phyloP scores from a whole-genome alignment of 2,113 vertebrate species.

The Enhydra lutris region DNA sequence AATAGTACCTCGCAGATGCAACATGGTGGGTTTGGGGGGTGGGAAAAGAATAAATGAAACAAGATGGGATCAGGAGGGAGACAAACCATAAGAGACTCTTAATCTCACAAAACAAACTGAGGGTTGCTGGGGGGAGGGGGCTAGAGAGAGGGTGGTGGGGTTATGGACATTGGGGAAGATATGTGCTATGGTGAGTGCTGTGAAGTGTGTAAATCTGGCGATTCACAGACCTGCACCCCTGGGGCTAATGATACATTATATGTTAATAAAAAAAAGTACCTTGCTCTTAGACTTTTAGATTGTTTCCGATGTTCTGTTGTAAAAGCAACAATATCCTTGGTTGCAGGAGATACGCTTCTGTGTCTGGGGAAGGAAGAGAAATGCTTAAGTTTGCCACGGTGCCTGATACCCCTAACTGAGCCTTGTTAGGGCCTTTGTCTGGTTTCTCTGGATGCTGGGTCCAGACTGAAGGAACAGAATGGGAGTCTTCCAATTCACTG shows the following conservation, averaged over 20 bases:
- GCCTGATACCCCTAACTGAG: background rate
- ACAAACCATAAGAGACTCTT: too few relatives aligned
- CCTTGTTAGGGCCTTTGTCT: background rate
- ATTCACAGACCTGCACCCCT: too few relatives aligned
- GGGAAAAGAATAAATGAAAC: too few relatives aligned
- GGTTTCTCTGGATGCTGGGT: background rate
- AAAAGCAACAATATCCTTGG: background rate
- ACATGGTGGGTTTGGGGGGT: too few relatives aligned
- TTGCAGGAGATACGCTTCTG: background rate
- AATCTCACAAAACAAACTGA: too few relatives aligned
- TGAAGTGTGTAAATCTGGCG: too few relatives aligned
- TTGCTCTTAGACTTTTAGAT: background rate
- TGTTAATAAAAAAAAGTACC: background rate
- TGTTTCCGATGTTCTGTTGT: background rate
- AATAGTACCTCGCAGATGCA: background rate
- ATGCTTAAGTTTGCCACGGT: background rate
- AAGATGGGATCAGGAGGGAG: too few relatives aligned
- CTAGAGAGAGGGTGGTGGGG: too few relatives aligned
- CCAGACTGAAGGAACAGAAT: background rate
- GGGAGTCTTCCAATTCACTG: background rate
- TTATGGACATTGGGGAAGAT: too few relatives aligned
- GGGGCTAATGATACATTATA: too few relatives aligned
- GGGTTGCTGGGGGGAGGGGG: too few relatives aligned
- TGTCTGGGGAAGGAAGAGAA: background rate
- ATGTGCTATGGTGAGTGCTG: too few relatives aligned